These are phyloP conservation scores for Apeira syringaria DNA, from an alignment of 2,888 invertebrate species.

Conservation along the genomic window DNA sequence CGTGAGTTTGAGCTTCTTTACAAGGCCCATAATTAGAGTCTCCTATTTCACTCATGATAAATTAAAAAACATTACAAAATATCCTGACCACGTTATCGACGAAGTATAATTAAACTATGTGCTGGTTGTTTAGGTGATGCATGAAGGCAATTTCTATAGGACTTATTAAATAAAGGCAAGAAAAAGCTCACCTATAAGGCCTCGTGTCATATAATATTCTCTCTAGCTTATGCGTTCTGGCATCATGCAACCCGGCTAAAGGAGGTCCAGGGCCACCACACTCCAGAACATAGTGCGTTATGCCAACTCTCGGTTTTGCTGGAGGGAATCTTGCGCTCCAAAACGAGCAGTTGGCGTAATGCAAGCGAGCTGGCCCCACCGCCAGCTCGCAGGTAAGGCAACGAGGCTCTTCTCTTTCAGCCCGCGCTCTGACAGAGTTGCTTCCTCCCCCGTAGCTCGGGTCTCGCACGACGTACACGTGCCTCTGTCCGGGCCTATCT, in stretches of 20 bases:
- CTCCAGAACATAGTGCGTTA: conserved; percentile 89
- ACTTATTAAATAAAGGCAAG: no score
- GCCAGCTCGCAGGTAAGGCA: conserved; percentile 95
- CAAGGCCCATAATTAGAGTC: no score
- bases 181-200: conserved; percentile 81
- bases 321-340: conserved; percentile 90
- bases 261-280: conserved; percentile 97
- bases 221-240: conserved; percentile 89
- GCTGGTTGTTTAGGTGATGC: no score
- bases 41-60: no score
- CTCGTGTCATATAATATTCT: conserved; percentile 90
- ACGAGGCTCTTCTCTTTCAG: conserved; percentile 87
- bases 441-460: conserved; percentile 85
- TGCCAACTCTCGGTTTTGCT: conserved; percentile 68
- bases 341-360: conserved; percentile 94
- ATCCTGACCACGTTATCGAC: no score
- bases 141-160: no score
- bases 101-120: no score
- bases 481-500: conserved; percentile 93
- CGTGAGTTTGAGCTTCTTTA: no score
- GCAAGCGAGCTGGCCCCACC: conserved; percentile 90
- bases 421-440: conserved; percentile 72
- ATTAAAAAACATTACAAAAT: no score
- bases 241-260: conserved; percentile 90
- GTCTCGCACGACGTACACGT: conserved; percentile 93